Base-by-base conservation (phyloP, 1,140 invertebrate genomes). In the Atta colombica region DNA sequence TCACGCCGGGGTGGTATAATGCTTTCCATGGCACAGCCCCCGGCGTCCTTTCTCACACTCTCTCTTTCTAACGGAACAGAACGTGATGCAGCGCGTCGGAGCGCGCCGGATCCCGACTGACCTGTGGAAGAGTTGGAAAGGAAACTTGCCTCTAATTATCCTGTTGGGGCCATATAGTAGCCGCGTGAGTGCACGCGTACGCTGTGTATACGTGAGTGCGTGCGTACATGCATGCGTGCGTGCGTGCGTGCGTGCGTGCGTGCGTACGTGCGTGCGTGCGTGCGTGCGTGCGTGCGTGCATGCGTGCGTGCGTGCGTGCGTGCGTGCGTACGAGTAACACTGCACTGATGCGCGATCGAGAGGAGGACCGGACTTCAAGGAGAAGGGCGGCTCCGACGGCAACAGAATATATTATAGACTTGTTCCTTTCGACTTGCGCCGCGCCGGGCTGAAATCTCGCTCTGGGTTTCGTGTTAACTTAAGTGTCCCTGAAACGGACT, bases 391-490 rank as follows among this genome's bases (percentile, higher is more conserved):
- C 77, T 68, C 77, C 49, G 51, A 58, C 86, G 60, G 88, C 90
- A 77, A 77, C 78, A 66, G 91, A 91, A 92, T 92, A 92, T 88
- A 92, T 92, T 92, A 92, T 91, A 88, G 91, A 91, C 90, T 91
- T 71, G 91, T 91, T 91, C 89, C 90, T 88, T 91, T 66, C 71
- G 87, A 90, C 78, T 85, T 85, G 72, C 77, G 66, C 88, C 87
- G 77, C 81, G 80, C 85, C 58, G 25, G 35, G 55, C 71, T 84
- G 81, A 88, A 87, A 88, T 88, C 86, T 88, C 84, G 86, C 87
- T 87, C 66, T 84, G 86, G 80, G 87, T 84, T 88, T 87, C 87
- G 87, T 74, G 87, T 87, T 58, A 87, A 88, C 86, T 77, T 75
- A 88, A 88, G 87, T 63, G 77, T 81, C 74, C 77, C 69, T 75